Evolutionary conservation across 1,140 invertebrate species (phyloP).

Genomic region (Neodiprion pinetum): DNA sequence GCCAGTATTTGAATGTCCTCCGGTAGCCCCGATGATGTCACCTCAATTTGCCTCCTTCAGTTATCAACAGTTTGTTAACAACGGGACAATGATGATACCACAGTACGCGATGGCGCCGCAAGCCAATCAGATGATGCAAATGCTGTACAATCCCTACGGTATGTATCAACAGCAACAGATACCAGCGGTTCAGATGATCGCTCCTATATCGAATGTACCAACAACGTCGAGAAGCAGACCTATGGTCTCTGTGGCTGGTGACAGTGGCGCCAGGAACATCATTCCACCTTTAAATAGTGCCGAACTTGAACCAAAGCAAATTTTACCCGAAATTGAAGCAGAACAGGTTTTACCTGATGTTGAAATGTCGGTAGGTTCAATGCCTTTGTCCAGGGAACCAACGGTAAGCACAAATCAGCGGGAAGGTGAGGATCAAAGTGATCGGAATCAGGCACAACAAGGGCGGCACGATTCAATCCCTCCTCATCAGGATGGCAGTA

Average conservation of each 20-base stretch:
- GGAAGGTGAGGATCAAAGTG: background rate
- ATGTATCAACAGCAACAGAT: conserved; percentile 66
- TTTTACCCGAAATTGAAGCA: conserved; percentile 35
- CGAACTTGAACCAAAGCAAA: conserved; percentile 35
- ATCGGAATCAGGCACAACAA: background rate
- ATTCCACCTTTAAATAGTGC: conserved; percentile 28
- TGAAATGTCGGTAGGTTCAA: conserved; percentile 31
- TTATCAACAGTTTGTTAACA: conserved; percentile 67
- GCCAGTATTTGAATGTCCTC: conserved; percentile 56
- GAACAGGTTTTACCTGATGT: conserved; percentile 47
- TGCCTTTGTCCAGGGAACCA: background rate
- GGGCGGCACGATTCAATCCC: conserved; percentile 30
- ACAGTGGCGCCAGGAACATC: conserved; percentile 36
- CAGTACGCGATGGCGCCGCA: conserved; percentile 65
- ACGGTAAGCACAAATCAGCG: conserved; percentile 9
- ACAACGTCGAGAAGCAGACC: conserved; percentile 44
- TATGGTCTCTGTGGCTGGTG: conserved; percentile 35
- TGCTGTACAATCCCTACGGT: conserved; percentile 63
- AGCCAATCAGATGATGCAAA: conserved; percentile 64
- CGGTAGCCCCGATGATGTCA: conserved; percentile 54
- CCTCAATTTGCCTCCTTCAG: conserved; percentile 62
- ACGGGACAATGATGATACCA: conserved; percentile 63
- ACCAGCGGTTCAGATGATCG: conserved; percentile 64
- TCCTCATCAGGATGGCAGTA: conserved; percentile 38
- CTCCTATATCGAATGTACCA: conserved; percentile 60